These are phyloP conservation scores for Alaudala cheleensis DNA, from an alignment of 2,113 vertebrate genomes.

Conservation along the genomic window DNA sequence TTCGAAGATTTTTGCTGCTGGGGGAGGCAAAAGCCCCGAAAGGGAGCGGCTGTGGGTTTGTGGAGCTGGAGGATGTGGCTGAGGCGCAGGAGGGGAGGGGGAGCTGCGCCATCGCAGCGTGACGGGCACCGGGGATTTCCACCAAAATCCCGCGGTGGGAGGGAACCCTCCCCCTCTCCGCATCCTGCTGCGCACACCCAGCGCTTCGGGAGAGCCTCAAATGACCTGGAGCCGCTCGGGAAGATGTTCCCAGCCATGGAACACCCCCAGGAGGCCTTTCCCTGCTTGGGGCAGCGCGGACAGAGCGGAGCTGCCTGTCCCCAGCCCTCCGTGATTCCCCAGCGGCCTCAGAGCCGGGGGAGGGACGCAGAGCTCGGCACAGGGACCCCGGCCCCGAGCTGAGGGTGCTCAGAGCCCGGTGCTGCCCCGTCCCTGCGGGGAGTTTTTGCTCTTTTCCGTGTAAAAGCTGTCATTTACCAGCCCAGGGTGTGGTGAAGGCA, in stretches of 20 bases:
- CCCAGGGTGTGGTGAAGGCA: not conserved
- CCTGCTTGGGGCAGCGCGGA: fast-evolving
- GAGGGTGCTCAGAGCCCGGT: not conserved
- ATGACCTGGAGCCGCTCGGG: fast-evolving
- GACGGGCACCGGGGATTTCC: not conserved
- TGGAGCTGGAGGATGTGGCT: not conserved
- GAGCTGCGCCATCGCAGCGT: not conserved
- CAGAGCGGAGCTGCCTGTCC: not conserved
- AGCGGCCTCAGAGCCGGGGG: not conserved
- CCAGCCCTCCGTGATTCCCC: not conserved
- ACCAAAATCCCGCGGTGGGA: not conserved
- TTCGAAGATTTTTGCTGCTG: not conserved
- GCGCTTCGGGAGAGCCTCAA: not conserved
- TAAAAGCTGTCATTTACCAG: not conserved
- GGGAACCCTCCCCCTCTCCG: not conserved
- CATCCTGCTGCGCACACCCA: not conserved
- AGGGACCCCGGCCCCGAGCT: fast-evolving
- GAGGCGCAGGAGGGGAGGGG: not conserved
- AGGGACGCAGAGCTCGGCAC: fast-evolving
- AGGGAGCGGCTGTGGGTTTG: not conserved
- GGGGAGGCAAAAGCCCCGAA: not conserved
- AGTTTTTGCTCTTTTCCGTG: not conserved
- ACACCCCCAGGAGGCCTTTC: not conserved
- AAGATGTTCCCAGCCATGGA: not conserved
- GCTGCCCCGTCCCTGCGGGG: not conserved